Base-by-base conservation (phyloP, 2,888 invertebrate species). In the Papilio gigon region DNA sequence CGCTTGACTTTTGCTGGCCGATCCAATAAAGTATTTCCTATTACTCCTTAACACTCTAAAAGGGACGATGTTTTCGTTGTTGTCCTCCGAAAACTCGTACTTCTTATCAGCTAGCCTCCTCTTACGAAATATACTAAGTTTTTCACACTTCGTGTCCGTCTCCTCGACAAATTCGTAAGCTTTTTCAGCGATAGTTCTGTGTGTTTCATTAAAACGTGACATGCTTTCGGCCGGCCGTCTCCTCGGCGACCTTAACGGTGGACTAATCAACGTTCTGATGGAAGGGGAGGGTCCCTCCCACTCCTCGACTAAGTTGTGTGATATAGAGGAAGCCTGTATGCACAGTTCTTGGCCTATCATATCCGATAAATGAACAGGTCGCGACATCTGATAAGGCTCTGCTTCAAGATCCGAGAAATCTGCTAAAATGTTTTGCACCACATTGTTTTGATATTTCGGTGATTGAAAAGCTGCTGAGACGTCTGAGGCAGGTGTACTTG, bases 101-200 rank as follows among this genome's bases (percentile, higher is more conserved):
- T 97, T 97, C 83, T 98, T 98, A 79, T 98, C 97, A 0, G 98
- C 98, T 64, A 97, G 87, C 8, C 97, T 94, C 65, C 97, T 94
- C 81, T 97, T 96, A 8, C 97, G 93, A 80, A 96, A 97, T 78
- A 95, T 95, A 77, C 96, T 96, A n/a, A 97, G 93, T 79, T 97
- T 97, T 81, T 97, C 97, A 79, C 95, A 96, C 74, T 96, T 96
- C 6, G 93, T 94, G 75, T 96, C 96, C 6, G 95, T 93, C 76
- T 97, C 97, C 77, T 97, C 97, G 0, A 95, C 96, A 79, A 97
- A 97, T 81, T 97, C 97, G 82, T 97, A 97, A 0, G 96, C 95
- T 87, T 95, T 95, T 79, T 94, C 96, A 0, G 94, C 95, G 79
- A 85, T 91, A 74, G 86, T 93, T 84, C 89, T 88, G 72, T 93